Percentiles rank a stretch among this genome's conserved stretches.
phyloP scores from a whole-genome alignment of 2,113 vertebrate species.

The human (Homo sapiens) region DNA sequence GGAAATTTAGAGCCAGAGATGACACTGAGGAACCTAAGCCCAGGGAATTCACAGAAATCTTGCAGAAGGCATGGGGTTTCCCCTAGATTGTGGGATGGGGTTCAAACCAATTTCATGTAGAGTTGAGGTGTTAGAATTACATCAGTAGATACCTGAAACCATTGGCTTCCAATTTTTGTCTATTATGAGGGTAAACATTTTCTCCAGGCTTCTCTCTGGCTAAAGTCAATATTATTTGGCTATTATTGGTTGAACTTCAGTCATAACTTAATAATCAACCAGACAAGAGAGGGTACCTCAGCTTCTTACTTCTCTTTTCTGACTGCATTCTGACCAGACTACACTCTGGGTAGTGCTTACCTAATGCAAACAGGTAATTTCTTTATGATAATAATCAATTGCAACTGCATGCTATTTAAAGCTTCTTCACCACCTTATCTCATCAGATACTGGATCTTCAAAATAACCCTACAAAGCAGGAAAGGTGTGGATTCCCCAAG shows the following conservation, averaged over 20 bases:
- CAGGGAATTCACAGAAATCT: neutral
- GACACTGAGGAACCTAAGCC: neutral
- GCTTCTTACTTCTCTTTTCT: neutral
- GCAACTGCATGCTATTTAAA: neutral
- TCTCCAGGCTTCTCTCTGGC: neutral
- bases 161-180: neutral
- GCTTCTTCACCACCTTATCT: neutral
- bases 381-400: neutral
- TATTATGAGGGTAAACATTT: neutral
- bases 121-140: neutral
- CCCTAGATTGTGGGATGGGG: neutral
- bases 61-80: neutral
- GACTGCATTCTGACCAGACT: neutral
- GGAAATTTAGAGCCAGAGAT: neutral
- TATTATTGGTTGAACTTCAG: slow-evolving; percentile 17
- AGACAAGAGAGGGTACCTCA: neutral
- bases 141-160: neutral
- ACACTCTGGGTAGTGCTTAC: neutral
- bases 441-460: neutral
- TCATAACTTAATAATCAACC: slow-evolving; percentile 18
- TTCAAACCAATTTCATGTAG: neutral
- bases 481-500: neutral
- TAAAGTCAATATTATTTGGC: slow-evolving; percentile 24
- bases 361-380: neutral
- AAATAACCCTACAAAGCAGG: neutral